These are phyloP conservation scores for Ctenosaura bakeri DNA, from an alignment of 2,797 vertebrate genomes.

Conservation along the genomic window DNA sequence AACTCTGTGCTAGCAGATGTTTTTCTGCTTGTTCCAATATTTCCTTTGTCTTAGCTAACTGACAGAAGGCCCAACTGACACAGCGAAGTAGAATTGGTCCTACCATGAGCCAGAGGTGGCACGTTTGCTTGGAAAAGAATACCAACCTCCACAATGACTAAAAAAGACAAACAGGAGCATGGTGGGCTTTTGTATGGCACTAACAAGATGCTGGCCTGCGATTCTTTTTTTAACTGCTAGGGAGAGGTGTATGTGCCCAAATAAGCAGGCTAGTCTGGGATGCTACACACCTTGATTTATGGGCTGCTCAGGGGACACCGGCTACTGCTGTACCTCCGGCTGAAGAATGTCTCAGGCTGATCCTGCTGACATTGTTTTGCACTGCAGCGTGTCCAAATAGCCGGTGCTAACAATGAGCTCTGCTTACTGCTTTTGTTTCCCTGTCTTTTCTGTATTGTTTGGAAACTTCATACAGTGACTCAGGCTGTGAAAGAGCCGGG, in stretches of 20 bases:
- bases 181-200: too few species aligned
- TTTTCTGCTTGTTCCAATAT: background rate
- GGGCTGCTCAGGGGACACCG: background rate
- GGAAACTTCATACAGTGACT: conserved; percentile 12
- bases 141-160: too few species aligned
- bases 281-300: background rate
- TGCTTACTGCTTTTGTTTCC: background rate
- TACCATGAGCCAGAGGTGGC: too few species aligned
- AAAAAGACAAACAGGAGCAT: too few species aligned
- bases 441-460: background rate
- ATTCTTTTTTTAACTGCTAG: too few species aligned
- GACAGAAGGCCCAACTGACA: too few species aligned
- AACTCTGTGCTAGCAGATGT: too few species aligned
- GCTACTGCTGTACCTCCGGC: background rate
- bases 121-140: too few species aligned
- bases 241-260: background rate
- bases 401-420: background rate
- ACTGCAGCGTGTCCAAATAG: background rate
- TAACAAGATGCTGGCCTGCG: too few species aligned
- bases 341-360: background rate
- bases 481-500: background rate
- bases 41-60: background rate
- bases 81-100: background rate
- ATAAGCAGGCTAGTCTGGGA: background rate
- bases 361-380: background rate